phyloP scores from a whole-genome alignment of 2,888 invertebrate genomes.

The Aphidius colemani region DNA sequence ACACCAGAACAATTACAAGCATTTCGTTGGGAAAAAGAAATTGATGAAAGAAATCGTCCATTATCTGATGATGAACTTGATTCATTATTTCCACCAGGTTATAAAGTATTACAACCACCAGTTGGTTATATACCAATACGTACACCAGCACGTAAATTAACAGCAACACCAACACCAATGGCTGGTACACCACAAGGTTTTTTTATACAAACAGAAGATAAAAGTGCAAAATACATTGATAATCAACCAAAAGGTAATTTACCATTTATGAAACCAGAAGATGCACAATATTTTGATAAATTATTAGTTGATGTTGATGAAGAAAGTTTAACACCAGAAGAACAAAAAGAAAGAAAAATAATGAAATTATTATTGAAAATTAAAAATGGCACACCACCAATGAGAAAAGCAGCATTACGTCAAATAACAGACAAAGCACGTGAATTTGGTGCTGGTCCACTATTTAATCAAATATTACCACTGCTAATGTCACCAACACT shows the following conservation, averaged over 20 bases:
- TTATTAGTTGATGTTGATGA: constrained; percentile 97
- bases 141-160: constrained; percentile 96
- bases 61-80: constrained; percentile 97
- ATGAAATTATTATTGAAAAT: constrained; percentile 98
- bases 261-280: constrained; percentile 98
- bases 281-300: constrained; percentile 99
- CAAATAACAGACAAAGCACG: constrained; percentile 99
- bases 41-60: constrained; percentile 96
- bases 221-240: constrained; percentile 86
- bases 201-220: constrained; percentile 92
- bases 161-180: constrained; percentile 97
- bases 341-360: constrained; percentile 97
- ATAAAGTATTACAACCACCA: constrained; percentile 95
- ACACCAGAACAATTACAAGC: constrained; percentile 99
- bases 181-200: constrained; percentile 90
- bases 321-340: constrained; percentile 91
- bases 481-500: constrained; percentile 99
- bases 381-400: constrained; percentile 99
- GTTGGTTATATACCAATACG: constrained; percentile 95
- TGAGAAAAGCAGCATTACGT: constrained; percentile 96
- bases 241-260: constrained; percentile 97
- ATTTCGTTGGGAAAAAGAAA: constrained; percentile 97
- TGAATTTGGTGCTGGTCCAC: constrained; percentile 96
- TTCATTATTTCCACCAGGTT: constrained; percentile 96
- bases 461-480: constrained; percentile 98